A percentile compares a stretch with the other conserved stretches of the same genome.
Evolutionary conservation across 2,888 invertebrate genomes (phyloP).

Genomic region (Acanthosoma haemorrhoidale): DNA sequence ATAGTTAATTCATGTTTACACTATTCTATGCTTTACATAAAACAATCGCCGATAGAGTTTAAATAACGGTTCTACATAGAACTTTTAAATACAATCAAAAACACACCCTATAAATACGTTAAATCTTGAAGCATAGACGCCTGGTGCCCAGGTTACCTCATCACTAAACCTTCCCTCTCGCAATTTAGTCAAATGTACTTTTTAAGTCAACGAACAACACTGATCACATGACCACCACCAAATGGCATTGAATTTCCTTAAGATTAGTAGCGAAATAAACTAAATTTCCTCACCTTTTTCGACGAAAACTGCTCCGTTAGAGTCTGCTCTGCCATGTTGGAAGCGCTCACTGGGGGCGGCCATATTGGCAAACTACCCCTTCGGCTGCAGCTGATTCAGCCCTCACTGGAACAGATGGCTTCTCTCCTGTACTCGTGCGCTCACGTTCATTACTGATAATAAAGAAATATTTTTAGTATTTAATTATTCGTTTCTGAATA

Average conservation of each 20-base stretch:
- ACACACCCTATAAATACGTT: background rate
- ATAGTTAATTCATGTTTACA: too few relatives aligned
- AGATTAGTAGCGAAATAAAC: too few relatives aligned
- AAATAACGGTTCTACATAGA: too few relatives aligned
- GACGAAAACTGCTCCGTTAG: background rate
- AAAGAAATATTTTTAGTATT: background rate
- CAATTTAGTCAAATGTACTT: background rate
- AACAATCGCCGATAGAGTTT: too few relatives aligned
- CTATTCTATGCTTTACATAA: too few relatives aligned
- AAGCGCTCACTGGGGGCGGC: background rate
- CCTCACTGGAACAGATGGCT: slow-evolving; percentile 6
- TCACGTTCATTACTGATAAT: background rate
- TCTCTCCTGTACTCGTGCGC: background rate
- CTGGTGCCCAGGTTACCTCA: background rate
- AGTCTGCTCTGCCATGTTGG: background rate
- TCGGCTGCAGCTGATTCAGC: slow-evolving; percentile 13
- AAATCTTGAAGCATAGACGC: background rate
- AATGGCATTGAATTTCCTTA: background rate
- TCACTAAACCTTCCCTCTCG: background rate
- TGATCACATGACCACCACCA: background rate
- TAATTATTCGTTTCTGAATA: too few relatives aligned
- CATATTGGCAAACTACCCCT: slow-evolving; percentile 6
- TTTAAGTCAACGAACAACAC: background rate
- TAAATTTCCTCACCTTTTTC: background rate
- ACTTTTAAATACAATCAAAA: too few relatives aligned